phyloP scores from a whole-genome alignment of 1,140 invertebrate genomes.

The Lamellibrachia luymesi region DNA sequence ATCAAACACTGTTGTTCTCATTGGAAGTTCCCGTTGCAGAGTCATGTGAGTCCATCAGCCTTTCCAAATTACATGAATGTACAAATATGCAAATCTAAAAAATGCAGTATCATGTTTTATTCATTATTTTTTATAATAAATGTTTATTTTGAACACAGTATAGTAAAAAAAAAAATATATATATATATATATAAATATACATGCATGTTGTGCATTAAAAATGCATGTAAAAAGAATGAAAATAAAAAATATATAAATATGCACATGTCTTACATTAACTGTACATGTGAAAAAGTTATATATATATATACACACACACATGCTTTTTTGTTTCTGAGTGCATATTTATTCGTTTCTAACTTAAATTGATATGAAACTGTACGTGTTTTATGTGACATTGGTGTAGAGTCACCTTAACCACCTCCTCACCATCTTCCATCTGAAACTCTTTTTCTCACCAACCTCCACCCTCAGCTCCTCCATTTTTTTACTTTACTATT shows the following conservation, averaged over 20 bases:
- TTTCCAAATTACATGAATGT: not conserved
- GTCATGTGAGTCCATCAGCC: not conserved
- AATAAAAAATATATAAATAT: too few relatives aligned
- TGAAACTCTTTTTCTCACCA: too few relatives aligned
- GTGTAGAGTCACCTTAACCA: not conserved
- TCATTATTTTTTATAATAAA: not conserved
- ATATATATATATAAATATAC: too few relatives aligned
- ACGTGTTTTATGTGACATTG: not conserved
- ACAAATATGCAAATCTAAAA: not conserved
- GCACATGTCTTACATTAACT: too few relatives aligned
- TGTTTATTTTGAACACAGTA: not conserved
- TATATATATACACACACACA: too few relatives aligned
- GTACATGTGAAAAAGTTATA: too few relatives aligned
- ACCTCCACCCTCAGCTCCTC: too few relatives aligned
- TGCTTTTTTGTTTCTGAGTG: too few relatives aligned
- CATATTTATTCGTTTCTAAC: not conserved
- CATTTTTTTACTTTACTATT: too few relatives aligned
- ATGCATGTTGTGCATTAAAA: too few relatives aligned
- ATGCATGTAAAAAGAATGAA: not conserved
- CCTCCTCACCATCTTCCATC: too few relatives aligned
- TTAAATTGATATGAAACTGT: not conserved
- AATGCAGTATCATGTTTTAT: not conserved
- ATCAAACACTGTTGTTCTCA: slow-evolving; percentile 77
- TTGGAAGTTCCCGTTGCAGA: slow-evolving; percentile 81
- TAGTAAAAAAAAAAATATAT: too few relatives aligned